Percentiles rank a stretch among this genome's conserved stretches.
Conservation (phyloP, 2,888 invertebrate species). For the Amphipyra berbera region DNA sequence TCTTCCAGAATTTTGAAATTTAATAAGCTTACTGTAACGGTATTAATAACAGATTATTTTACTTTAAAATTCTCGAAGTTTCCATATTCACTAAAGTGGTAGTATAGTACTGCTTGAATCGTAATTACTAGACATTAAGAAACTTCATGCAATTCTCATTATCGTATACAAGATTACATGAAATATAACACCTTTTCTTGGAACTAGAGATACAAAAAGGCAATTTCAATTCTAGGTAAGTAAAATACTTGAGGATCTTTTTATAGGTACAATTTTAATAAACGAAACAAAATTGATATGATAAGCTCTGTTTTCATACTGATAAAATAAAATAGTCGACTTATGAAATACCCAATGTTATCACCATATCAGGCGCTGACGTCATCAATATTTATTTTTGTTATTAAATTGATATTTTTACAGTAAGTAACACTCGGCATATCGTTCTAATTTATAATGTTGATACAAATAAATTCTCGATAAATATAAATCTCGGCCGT, state of each 20-base stretch:
- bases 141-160: too few species aligned
- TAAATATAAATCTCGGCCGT: conserved; percentile 11
- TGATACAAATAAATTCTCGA: conserved; percentile 17
- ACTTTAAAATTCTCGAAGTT: too few species aligned
- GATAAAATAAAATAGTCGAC: conserved; percentile 55
- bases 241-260: conserved; percentile 14
- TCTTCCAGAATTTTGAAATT: too few species aligned
- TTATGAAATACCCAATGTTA: conserved; percentile 57
- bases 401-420: conserved; percentile 52
- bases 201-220: too few species aligned
- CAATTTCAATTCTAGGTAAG: background rate
- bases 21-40: too few species aligned
- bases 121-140: too few species aligned
- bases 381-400: conserved; percentile 64
- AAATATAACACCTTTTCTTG: too few species aligned
- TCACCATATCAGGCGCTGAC: conserved; percentile 57
- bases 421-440: conserved; percentile 26
- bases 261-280: conserved; percentile 35
- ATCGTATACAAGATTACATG: too few species aligned
- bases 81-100: too few species aligned
- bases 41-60: too few species aligned
- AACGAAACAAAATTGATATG: conserved; percentile 41
- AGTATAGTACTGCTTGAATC: too few species aligned
- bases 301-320: conserved; percentile 50
- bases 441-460: conserved; percentile 32